Base-by-base conservation (phyloP, 2,797 vertebrate species). In the Austrolebias charrua region DNA sequence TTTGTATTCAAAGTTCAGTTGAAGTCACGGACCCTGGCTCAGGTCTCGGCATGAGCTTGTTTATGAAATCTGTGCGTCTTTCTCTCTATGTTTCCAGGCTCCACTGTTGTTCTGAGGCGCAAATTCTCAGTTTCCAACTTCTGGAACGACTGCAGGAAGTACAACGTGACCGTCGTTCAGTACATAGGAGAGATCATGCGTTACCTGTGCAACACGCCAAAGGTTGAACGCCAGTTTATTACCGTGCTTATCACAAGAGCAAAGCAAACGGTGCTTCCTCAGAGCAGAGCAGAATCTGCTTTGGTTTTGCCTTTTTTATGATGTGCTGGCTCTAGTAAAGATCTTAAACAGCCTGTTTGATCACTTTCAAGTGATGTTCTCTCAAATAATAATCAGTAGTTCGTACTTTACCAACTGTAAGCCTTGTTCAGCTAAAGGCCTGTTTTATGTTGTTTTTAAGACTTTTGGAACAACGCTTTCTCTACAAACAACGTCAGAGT, bases 111-210 rank as follows among this genome's bases (percentile, higher is more conserved):
- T 75, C 87, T 97, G 58, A 89, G 81, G 19, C 82, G 81, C 43
- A 97, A 92, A 85, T 98, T 98, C 86, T 98, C 95, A 47, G 92
- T 91, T 54, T 95, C 93, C 64, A 88, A 92, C 45, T 96, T 96
- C 80, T 97, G 94, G 95, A 92, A 91, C 6, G 95, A 98, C 76
- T 96, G 95, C 74, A 92, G 94, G 65, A 95, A 94, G 78, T 85
- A 96, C 55, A 92, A 95, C 0, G 91, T 94, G 61, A 97, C 95
- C 0, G 90, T 93, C 55, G 88, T 96, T 81, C 94, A 95, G 81
- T 96, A 97, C 71, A 95, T 96, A 0, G 95, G 95, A 50, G 95
- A 97, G 71, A 86, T 95, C 19, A 92, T 97, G 80, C 93, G 94
- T 42, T 97, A 97, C 77, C 91, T 96, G 57, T 94, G 94, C 89